A percentile compares a stretch with the other conserved stretches of the same genome.
phyloP scores from a whole-genome alignment of 1,140 invertebrate genomes.

The Diabrotica virgifera region DNA sequence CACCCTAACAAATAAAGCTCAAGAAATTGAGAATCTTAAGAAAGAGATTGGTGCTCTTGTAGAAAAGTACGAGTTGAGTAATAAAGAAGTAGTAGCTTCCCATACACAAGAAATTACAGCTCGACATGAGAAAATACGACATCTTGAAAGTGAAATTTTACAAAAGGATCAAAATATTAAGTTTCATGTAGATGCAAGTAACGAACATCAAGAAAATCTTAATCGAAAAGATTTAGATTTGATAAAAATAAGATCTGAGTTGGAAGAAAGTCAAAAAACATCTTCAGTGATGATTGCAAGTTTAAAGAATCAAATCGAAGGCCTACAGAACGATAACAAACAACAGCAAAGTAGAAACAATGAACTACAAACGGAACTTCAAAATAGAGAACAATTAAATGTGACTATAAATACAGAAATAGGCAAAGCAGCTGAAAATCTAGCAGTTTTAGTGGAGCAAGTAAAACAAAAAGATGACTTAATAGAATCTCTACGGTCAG shows the following conservation, averaged over 20 bases:
- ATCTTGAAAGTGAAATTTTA: conserved; percentile 46
- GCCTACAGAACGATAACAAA: background rate
- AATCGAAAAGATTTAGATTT: background rate
- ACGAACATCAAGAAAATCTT: background rate
- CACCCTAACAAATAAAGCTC: conserved; percentile 15
- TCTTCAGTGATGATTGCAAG: background rate
- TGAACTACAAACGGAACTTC: background rate
- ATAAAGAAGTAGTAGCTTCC: background rate
- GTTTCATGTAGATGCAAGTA: background rate
- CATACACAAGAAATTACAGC: background rate
- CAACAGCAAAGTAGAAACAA: background rate
- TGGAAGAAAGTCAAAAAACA: conserved; percentile 3
- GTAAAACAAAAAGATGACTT: background rate
- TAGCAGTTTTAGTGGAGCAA: background rate
- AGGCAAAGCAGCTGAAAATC: background rate
- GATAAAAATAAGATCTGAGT: background rate
- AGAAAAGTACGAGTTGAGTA: background rate
- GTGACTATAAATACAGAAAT: no score
- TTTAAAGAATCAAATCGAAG: background rate
- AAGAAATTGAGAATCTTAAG: conserved; percentile 16
- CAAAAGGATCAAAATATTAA: conserved; percentile 45
- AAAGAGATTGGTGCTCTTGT: conserved; percentile 1
- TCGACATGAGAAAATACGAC: conserved; percentile 9
- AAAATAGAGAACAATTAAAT: background rate
- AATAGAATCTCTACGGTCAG: background rate